These are phyloP conservation scores for Thalassarche chlororhynchos DNA, from an alignment of 2,113 vertebrate species.

Conservation along the genomic window DNA sequence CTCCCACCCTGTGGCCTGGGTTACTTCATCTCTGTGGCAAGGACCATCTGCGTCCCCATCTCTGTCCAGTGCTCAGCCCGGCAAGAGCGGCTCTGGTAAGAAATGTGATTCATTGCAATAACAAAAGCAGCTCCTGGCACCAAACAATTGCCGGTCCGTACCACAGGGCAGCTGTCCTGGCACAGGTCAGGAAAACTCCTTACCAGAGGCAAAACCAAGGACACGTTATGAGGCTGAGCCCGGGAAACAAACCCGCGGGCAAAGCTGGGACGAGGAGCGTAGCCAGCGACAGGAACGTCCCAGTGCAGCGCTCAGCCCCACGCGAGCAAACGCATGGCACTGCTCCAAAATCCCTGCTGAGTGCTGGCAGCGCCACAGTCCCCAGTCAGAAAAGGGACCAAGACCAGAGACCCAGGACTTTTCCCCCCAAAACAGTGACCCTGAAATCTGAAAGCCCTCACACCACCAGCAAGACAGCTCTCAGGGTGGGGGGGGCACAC, in stretches of 20 bases:
- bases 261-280: neutral
- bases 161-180: neutral
- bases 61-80: neutral
- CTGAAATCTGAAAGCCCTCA: neutral
- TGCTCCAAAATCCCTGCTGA: neutral
- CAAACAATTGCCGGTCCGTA: neutral
- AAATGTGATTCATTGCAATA: neutral
- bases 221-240: neutral
- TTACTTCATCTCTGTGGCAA: slow-evolving; percentile 6
- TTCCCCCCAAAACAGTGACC: rapidly evolving
- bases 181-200: neutral
- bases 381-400: neutral
- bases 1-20: neutral
- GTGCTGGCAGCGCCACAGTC: rapidly evolving
- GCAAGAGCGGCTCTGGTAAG: neutral
- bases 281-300: neutral
- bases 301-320: neutral
- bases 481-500: neutral
- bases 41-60: neutral
- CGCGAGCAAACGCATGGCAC: rapidly evolving
- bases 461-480: neutral
- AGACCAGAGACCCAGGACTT: neutral
- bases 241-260: neutral
- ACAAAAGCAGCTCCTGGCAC: neutral
- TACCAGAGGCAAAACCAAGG: neutral